Evolutionary conservation across 2,113 vertebrate genomes (phyloP).

Genomic region (Stomatorhinus ivindoensis): DNA sequence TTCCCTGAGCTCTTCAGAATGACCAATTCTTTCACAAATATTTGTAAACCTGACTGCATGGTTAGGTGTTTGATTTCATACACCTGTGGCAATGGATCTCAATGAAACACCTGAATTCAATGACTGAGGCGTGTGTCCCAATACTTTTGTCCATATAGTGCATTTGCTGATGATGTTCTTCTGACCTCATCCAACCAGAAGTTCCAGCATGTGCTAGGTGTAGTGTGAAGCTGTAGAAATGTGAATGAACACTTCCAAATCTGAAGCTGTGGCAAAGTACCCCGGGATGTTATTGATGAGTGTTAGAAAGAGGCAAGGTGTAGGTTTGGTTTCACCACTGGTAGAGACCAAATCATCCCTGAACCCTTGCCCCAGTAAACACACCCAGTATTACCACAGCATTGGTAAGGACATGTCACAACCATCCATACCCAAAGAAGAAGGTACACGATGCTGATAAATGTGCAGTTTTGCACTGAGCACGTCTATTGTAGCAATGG

Average conservation of each 20-base stretch:
- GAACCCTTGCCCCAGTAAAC: neutral
- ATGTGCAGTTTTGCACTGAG: neutral
- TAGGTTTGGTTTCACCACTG: neutral
- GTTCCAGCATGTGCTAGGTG: neutral
- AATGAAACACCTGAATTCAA: neutral
- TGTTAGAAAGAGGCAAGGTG: neutral
- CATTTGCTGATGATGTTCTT: neutral
- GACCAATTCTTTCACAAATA: too few relatives aligned
- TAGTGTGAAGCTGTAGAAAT: neutral
- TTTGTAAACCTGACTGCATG: too few relatives aligned
- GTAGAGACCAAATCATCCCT: neutral
- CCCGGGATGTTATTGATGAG: neutral
- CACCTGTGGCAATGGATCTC: neutral
- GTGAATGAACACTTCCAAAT: neutral
- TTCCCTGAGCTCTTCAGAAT: too few relatives aligned
- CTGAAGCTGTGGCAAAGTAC: neutral
- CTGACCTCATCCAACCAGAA: neutral
- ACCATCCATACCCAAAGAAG: neutral
- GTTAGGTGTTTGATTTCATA: too few relatives aligned
- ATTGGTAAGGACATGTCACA: neutral
- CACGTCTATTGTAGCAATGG: neutral
- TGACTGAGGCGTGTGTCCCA: neutral
- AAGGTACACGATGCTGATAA: neutral
- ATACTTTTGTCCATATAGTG: neutral
- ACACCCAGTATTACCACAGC: neutral